A percentile compares a stretch with the other conserved stretches of the same genome.
Evolutionary conservation across 1,140 invertebrate genomes (phyloP).

Genomic region (Eupristina koningsbergeri): DNA sequence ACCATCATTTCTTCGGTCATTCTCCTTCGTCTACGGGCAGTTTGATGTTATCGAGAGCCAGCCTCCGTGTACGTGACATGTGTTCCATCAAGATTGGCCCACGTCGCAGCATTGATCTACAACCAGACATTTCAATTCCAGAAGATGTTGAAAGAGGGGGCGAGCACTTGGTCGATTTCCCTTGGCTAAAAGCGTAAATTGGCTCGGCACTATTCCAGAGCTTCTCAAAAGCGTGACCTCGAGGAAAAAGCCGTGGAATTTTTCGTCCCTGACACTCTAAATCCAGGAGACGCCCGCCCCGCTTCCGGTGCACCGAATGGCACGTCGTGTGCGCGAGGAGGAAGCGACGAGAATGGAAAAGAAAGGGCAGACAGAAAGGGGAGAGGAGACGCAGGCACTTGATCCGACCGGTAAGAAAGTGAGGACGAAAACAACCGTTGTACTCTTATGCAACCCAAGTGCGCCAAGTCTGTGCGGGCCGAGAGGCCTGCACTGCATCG

Average conservation of each 20-base stretch:
- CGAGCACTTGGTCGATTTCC: neutral
- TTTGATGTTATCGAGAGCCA: neutral
- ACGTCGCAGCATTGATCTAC: no score
- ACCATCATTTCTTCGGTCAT: neutral
- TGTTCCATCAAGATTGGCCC: neutral
- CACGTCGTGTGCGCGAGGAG: neutral
- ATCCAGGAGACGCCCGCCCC: neutral
- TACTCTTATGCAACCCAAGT: slow-evolving; percentile 46
- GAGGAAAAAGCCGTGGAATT: neutral
- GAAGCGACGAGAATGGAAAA: neutral
- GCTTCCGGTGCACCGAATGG: neutral
- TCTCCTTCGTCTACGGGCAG: neutral
- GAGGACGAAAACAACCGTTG: slow-evolving; percentile 50
- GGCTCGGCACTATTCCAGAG: neutral
- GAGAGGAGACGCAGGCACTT: neutral
- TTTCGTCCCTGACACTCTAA: slow-evolving; percentile 30
- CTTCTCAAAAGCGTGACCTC: neutral
- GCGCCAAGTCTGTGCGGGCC: neutral
- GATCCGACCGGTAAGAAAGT: slow-evolving; percentile 34
- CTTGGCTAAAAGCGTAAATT: slow-evolving; percentile 13
- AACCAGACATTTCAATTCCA: no score
- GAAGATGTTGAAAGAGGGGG: no score
- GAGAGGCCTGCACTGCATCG: neutral
- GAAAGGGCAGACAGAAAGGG: neutral
- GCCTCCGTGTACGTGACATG: neutral